Conservation (phyloP, 2,888 invertebrate genomes). For the Saturnia japonica region DNA sequence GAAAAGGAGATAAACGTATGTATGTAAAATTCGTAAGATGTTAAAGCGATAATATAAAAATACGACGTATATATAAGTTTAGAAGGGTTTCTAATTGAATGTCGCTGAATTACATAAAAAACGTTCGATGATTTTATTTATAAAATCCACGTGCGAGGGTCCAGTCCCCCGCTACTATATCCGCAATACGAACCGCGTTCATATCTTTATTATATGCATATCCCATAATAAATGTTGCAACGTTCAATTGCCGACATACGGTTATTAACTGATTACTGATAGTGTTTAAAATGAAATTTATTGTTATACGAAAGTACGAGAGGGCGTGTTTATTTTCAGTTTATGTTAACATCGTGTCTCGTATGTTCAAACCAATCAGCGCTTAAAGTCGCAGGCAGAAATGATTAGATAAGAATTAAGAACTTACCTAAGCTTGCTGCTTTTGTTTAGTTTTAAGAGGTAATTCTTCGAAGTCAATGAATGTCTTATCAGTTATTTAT, state of each 20-base stretch:
- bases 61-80: no score
- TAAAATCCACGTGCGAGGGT: neutral
- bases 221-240: constrained; percentile 32
- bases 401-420: neutral
- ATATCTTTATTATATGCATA: constrained; percentile 38
- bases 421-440: neutral
- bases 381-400: neutral
- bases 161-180: neutral
- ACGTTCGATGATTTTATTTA: neutral
- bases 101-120: neutral
- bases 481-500: neutral
- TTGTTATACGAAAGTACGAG: constrained; percentile 19
- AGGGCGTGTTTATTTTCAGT: constrained; percentile 10
- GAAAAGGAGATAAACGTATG: no score
- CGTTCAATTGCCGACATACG: constrained; percentile 31
- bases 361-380: neutral
- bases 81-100: no score
- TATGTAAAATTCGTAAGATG: no score
- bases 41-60: no score
- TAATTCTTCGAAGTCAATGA: neutral
- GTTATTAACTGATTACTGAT: constrained; percentile 42
- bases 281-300: constrained; percentile 25
- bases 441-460: neutral
- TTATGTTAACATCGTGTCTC: constrained; percentile 11
- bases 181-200: constrained; percentile 18